Base-by-base conservation (phyloP, 2,888 invertebrate genomes). In the Clostera curtula region DNA sequence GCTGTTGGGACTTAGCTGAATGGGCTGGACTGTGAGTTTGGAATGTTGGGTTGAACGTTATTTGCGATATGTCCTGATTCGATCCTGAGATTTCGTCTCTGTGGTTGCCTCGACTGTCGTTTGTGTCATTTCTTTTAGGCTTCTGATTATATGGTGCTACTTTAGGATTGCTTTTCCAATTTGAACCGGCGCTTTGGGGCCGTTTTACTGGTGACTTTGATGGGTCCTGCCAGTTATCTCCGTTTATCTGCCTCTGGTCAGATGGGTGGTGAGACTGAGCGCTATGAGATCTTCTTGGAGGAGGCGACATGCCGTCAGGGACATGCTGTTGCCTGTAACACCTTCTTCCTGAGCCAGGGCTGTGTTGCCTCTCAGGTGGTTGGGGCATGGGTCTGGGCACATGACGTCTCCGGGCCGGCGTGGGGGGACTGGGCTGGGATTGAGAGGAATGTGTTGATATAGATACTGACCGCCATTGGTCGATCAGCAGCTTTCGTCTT, bases 401-500 rank as follows among this genome's bases (percentile, higher is more conserved):
- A 10, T n/a, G n/a, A n/a, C 77, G 62, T 39, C 80, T 53, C 28
- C 77, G 53, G 1, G 71, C 73, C 0, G 77, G 75, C 1, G 82
- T 76, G 0, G 76, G 72, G 1, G 79, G 80, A 36, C 73, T 70
- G 4, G 76, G 60, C 34, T 74, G 67, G 5, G 70, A 61, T 34
- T 51, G 54, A 6, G 68, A 72, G 14, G 79, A 76, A 34, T 75
- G 71, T 15, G 67, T 65, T 40, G 86, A 86, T 31, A 86, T 71
- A 34, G 91, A 92, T 2, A 91, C 88, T 16, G 90, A 87, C 48
- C 91, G 90, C 93, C 93, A 93, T 58, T 91, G 89, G 38, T 90
- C 89, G 36, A 93, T 85, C 19, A 93, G 75, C 8, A 87, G 82
- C 44, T 86, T 86, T 34, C 91, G 83, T 29, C 91, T 86, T 30